Evolutionary conservation across 1,140 invertebrate genomes (phyloP).

Genomic region (Megathymus violae): DNA sequence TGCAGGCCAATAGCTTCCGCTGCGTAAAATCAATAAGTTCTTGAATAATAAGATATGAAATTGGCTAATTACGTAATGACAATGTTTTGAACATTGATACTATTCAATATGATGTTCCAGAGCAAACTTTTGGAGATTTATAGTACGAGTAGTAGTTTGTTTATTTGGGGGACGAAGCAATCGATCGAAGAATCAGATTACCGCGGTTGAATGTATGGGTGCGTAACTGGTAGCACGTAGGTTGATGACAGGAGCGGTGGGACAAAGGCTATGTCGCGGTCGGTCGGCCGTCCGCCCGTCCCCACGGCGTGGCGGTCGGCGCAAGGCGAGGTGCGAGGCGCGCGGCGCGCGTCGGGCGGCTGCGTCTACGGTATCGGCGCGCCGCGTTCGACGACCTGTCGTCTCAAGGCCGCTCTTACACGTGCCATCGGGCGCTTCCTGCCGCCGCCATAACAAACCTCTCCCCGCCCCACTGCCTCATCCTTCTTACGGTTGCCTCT

Average conservation of each 20-base stretch:
- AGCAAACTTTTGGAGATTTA: too few species aligned
- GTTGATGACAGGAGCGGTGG: conserved; percentile 31
- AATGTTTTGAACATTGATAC: too few species aligned
- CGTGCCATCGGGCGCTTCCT: conserved; percentile 78
- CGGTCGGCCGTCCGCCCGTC: conserved; percentile 44
- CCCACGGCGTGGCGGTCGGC: conserved; percentile 31
- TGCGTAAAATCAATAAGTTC: too few species aligned
- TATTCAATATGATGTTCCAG: too few species aligned
- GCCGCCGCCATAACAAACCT: conserved; percentile 79
- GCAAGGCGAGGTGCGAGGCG: too few species aligned
- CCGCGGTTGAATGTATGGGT: not conserved
- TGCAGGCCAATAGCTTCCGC: too few species aligned
- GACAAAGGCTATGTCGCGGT: conserved; percentile 60
- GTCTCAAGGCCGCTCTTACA: conserved; percentile 81
- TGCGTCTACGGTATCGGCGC: conserved; percentile 57
- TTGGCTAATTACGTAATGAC: too few species aligned
- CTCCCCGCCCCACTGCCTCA: conserved; percentile 57
- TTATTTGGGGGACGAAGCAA: not conserved
- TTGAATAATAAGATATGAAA: too few species aligned
- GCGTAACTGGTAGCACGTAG: conserved; percentile 6
- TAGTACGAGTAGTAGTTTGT: too few species aligned
- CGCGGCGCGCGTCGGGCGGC: conserved; percentile 35
- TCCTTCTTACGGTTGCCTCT: conserved; percentile 38
- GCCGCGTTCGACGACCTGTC: conserved; percentile 75
- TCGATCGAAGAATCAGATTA: conserved; percentile 7